Percentiles rank a stretch among this genome's conserved stretches.
phyloP scores from a whole-genome alignment of 2,113 vertebrate species.

The Sinocyclocheilus anshuiensis region DNA sequence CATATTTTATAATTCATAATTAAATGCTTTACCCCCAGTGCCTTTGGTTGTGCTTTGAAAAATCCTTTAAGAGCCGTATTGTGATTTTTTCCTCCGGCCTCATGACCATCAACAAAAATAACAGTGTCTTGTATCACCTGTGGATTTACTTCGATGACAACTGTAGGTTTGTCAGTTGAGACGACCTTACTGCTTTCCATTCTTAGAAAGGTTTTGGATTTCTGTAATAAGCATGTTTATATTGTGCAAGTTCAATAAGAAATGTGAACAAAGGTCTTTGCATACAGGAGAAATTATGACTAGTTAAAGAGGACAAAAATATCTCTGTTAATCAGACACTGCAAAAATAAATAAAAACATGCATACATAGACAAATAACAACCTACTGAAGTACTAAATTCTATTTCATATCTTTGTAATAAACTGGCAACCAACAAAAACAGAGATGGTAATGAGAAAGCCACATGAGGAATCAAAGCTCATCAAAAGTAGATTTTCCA shows the following conservation, averaged over 20 bases:
- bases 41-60: constrained; percentile 43
- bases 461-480: neutral
- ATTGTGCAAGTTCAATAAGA: neutral
- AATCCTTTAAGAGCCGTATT: neutral
- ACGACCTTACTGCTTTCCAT: neutral
- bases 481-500: neutral
- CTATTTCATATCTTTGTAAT: neutral
- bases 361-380: too few relatives aligned
- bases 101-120: neutral
- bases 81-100: neutral
- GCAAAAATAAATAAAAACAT: too few relatives aligned
- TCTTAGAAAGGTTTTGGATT: neutral
- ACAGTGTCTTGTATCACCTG: neutral
- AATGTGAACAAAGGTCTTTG: neutral
- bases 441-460: neutral
- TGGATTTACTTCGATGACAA: neutral
- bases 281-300: too few relatives aligned
- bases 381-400: too few relatives aligned
- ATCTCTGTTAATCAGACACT: too few relatives aligned
- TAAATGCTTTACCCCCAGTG: constrained; percentile 47
- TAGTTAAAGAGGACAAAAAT: neutral
- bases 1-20: neutral
- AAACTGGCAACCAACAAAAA: neutral
- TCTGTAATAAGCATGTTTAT: neutral
- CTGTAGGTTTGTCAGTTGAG: neutral